Evolutionary conservation across 2,888 invertebrate genomes (phyloP), one percentile per base, ranked within the genome.

Genomic region (Lobophora halterata): DNA sequence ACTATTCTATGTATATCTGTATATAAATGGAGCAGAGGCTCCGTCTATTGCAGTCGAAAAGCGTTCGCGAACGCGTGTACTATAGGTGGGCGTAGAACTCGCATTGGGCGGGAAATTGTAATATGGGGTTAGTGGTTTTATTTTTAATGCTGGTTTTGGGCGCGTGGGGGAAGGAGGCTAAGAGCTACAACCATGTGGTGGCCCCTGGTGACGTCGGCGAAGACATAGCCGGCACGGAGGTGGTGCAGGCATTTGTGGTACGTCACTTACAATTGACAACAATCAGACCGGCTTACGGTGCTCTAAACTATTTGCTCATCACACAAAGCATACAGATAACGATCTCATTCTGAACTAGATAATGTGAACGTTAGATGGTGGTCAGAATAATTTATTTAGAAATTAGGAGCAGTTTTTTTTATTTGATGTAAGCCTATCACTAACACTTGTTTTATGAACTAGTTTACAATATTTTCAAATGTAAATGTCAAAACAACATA

Each of bases 21-120:
- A 80, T 86, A 82, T 86, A 86, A 81, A 78, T 74, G 73, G 73
- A 74, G 67, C 74, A 70, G 67, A 77, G 71, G 55, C 76, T 74
- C 63, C 49, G 65, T 46, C 65, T 58, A 51, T 61, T 71, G 76
- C 83, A 86, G 86, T 86, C 75, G 79, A 79, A 77, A 80, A 65
- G 73, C 58, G 66, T 64, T 60, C 76, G 80, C 74, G 76, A 68
- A 52, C 79, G 80, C 74, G 83, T 65, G 68, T 61, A 64, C 64
- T 40, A 33, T 47, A 52, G 48, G 60, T 60, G 21, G 49, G 46
- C 56, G 62, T 48, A 54, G 65, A 63, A n/a, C n/a, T 65, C 59
- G 63, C 39, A 51, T 48, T 50, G 24, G 54, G 54, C 58, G 58
- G 55, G 56, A 16, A 56, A 57, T 51, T 49, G 56, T 46, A 48